phyloP scores from a whole-genome alignment of 2,113 vertebrate species.

The Eupsittula cactorum region DNA sequence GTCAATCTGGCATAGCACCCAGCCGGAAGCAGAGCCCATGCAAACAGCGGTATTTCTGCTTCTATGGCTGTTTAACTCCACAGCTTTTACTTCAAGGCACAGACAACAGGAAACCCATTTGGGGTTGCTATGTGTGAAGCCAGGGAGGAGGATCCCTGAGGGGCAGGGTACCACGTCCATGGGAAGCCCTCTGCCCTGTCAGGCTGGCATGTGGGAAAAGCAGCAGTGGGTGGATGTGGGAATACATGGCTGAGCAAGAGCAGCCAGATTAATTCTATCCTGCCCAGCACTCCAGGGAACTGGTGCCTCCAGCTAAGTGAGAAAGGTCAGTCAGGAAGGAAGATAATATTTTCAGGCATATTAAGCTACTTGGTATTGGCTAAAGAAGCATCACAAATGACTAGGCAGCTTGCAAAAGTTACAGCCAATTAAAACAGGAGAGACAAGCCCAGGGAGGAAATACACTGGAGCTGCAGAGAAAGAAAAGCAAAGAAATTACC shows the following conservation, averaged over 20 bases:
- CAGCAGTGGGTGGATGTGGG: not conserved
- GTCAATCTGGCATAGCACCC: not conserved
- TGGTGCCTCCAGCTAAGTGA: not conserved
- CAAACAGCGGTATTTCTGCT: not conserved
- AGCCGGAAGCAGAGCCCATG: not conserved
- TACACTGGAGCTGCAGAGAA: not conserved
- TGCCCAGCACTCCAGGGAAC: not conserved
- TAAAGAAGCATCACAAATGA: not conserved
- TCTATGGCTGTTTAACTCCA: not conserved
- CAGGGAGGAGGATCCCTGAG: not conserved
- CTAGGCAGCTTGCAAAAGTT: not conserved
- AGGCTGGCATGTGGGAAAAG: not conserved
- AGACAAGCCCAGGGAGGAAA: not conserved
- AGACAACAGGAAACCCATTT: not conserved
- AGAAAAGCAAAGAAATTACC: not conserved
- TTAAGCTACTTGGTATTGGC: not conserved
- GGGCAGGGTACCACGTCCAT: rapidly evolving
- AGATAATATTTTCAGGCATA: not conserved
- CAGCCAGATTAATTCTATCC: not conserved
- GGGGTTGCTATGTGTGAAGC: not conserved
- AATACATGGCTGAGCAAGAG: not conserved
- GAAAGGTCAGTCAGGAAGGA: not conserved
- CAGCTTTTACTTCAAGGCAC: not conserved
- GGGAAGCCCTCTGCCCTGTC: not conserved
- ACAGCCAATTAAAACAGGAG: not conserved